Evolutionary conservation across 2,888 invertebrate species (phyloP).

Genomic region (Branchellion lobata): DNA sequence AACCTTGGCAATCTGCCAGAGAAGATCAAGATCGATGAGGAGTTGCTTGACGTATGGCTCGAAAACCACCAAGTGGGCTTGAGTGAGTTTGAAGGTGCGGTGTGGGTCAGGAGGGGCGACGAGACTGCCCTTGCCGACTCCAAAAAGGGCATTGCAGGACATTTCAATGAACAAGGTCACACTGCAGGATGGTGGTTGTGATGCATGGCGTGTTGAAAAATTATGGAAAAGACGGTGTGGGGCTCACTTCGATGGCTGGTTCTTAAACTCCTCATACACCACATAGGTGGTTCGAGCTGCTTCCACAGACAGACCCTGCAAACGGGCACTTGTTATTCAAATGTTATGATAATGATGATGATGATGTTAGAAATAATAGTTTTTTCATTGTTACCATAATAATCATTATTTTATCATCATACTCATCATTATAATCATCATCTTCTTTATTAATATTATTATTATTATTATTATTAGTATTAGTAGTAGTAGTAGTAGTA

Average conservation of each 20-base stretch:
- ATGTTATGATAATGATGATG: too few relatives aligned
- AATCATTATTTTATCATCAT: too few relatives aligned
- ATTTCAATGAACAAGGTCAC: constrained; percentile 63
- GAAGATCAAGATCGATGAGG: constrained; percentile 62
- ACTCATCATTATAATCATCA: too few relatives aligned
- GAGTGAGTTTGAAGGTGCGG: constrained; percentile 58
- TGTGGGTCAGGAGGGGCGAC: constrained; percentile 62
- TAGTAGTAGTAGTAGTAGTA: too few relatives aligned
- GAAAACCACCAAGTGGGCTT: constrained; percentile 62
- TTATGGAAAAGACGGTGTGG: neutral
- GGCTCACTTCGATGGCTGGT: neutral
- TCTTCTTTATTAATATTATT: too few relatives aligned
- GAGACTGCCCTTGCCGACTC: constrained; percentile 61
- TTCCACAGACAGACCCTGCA: neutral
- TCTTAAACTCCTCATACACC: neutral
- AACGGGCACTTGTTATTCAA: too few relatives aligned
- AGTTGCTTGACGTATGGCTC: constrained; percentile 61
- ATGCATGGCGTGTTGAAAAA: neutral
- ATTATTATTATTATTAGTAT: too few relatives aligned
- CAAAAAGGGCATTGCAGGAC: constrained; percentile 65
- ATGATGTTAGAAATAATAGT: too few relatives aligned
- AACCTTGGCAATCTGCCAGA: constrained; percentile 63
- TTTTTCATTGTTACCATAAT: too few relatives aligned
- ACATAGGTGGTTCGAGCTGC: neutral
- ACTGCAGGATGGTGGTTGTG: constrained; percentile 21